Base-by-base conservation (phyloP, 2,888 invertebrate genomes). In the Cantharis rustica region DNA sequence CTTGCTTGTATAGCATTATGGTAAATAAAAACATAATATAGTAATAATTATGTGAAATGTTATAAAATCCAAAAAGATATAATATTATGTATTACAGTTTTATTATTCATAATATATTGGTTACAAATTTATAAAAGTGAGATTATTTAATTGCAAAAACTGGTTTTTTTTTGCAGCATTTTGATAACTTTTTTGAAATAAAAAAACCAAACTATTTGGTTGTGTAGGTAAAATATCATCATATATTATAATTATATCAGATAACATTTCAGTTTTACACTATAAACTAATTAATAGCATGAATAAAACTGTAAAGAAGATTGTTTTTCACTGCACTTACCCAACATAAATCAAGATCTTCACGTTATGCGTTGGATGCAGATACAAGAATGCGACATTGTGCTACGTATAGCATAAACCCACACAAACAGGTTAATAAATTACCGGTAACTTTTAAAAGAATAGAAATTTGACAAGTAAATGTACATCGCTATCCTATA, bases 351-450 rank as follows among this genome's bases (percentile, higher is more conserved):
- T 76, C 76, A 76, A 66, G 69, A 69, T 61, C 47, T 76, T 80
- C 82, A 75, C 79, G 80, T 78, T 77, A 75, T 80, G 83, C 82
- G 84, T 83, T 82, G 83, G 83, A 81, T 79, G 79, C 80, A 81
- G 80, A 77, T 79, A 79, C 79, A 81, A 80, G 83, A 84, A 84
- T 84, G 84, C 81, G 80, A 83, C 82, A 81, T 75, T 80, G 81
- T 82, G 80, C 81, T 80, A 78, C 72, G 83, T 84, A 66, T 23
- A 66, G 64, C 23, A 66, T 23, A 66, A 66, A 83, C 84, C 84
- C 84, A 84, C 84, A 84, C 84, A 84, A 81, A 81, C 82, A 81
- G 83, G 81, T 81, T 81, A 81, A 84, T 84, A 84, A 84, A 84
- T 84, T 82, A 82, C 76, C 77, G 27, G 61, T 69, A 23, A 69